Percentiles rank a stretch among this genome's conserved stretches.
phyloP scores from a whole-genome alignment of 2,888 invertebrate genomes.

The Drosophila quasianomalipes region DNA sequence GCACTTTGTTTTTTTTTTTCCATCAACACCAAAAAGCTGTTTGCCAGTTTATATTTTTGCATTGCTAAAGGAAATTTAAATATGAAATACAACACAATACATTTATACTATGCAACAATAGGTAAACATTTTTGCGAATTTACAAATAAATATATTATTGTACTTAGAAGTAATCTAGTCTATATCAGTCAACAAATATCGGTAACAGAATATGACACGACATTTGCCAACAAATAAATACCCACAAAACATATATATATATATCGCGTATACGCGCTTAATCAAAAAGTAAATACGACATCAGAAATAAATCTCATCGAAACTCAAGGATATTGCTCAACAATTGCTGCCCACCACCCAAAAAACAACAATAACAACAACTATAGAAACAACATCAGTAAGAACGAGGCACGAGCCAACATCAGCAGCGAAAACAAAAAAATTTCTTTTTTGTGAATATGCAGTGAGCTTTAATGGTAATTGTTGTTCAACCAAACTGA shows the following conservation, averaged over 20 bases:
- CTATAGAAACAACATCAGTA: constrained; percentile 18
- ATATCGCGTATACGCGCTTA: constrained; percentile 34
- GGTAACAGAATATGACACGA: constrained; percentile 40
- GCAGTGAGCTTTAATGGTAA: constrained; percentile 65
- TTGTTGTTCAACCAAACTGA: constrained; percentile 47
- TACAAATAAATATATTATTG: constrained; percentile 22
- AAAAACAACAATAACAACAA: constrained; percentile 21
- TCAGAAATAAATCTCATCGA: constrained; percentile 24
- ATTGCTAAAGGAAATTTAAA: constrained; percentile 32
- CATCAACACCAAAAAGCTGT: constrained; percentile 16
- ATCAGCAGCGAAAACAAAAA: constrained; percentile 19
- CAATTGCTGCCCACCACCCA: constrained; percentile 34
- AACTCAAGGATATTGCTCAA: constrained; percentile 50
- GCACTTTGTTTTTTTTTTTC: constrained; percentile 20
- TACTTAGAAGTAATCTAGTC: constrained; percentile 27
- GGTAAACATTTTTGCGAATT: constrained; percentile 50
- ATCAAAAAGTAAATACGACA: constrained; percentile 21
- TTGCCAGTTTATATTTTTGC: constrained; percentile 38
- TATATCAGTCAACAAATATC: constrained; percentile 30
- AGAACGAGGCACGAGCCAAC: constrained; percentile 26
- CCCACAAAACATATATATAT: constrained; percentile 13
- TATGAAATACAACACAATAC: background rate
- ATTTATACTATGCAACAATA: constrained; percentile 21
- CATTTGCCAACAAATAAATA: constrained; percentile 30
- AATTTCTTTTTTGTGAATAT: constrained; percentile 21